phyloP scores from a whole-genome alignment of 2,113 vertebrate genomes.

The Dipodomys ordii region DNA sequence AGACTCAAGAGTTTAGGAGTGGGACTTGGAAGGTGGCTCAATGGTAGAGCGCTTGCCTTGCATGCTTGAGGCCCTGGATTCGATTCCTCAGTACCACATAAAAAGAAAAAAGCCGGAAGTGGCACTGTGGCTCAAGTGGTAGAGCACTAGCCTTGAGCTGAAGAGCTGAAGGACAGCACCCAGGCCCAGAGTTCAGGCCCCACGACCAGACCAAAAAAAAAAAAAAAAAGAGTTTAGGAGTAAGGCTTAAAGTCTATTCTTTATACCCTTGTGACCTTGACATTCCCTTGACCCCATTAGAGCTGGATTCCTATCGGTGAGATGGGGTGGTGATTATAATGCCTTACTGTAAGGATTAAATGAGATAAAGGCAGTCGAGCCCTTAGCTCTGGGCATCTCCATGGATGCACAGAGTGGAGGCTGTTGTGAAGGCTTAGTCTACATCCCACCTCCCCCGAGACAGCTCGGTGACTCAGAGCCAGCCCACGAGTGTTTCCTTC shows the following conservation, averaged over 20 bases:
- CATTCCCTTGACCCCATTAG: neutral
- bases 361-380: neutral
- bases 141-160: too few species aligned
- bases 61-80: too few species aligned
- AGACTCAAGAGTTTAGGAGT: neutral
- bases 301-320: neutral
- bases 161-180: too few species aligned
- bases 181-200: too few species aligned
- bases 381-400: neutral
- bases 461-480: constrained; percentile 37
- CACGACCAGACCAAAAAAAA: too few species aligned
- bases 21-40: too few species aligned
- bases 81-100: too few species aligned
- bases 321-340: neutral
- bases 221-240: neutral
- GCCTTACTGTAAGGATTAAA: neutral
- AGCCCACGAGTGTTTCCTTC: constrained; percentile 16
- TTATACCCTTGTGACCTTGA: neutral
- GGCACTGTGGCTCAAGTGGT: too few species aligned
- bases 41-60: too few species aligned
- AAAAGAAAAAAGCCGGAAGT: too few species aligned
- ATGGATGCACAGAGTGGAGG: neutral
- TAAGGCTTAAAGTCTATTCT: neutral
- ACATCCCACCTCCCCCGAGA: constrained; percentile 24
- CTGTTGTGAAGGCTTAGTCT: neutral